phyloP scores from a whole-genome alignment of 2,797 vertebrate species.

The Pipistrellus pipistrellus region DNA sequence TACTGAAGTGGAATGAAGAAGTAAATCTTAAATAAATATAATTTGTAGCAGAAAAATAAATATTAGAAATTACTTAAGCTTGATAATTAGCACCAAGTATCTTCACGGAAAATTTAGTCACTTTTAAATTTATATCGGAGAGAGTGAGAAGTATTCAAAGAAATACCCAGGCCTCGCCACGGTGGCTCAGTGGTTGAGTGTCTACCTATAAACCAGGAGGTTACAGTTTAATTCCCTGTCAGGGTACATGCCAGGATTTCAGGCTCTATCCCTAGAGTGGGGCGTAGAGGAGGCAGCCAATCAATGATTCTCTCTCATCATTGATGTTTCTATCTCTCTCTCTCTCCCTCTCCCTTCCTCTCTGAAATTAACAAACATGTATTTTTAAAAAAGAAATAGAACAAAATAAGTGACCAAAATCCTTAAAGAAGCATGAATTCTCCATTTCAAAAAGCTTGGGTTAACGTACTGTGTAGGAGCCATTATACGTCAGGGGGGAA shows the following conservation, averaged over 20 bases:
- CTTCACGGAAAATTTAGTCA: slow-evolving; percentile 26
- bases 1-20: neutral
- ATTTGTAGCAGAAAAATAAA: slow-evolving; percentile 1
- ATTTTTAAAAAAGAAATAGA: too few species aligned
- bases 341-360: too few species aligned
- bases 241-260: too few species aligned
- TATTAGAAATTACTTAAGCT: neutral
- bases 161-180: neutral
- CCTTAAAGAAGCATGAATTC: neutral
- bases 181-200: too few species aligned
- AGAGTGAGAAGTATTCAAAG: neutral
- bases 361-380: too few species aligned
- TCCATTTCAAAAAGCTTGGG: neutral
- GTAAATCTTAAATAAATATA: slow-evolving; percentile 30
- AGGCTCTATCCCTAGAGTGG: too few species aligned
- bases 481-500: neutral
- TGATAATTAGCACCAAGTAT: slow-evolving; percentile 11
- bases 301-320: too few species aligned
- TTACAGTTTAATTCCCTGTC: too few species aligned
- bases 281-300: too few species aligned
- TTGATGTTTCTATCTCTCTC: too few species aligned
- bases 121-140: neutral
- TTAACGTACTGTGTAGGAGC: neutral
- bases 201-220: too few species aligned
- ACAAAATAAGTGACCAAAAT: slow-evolving; percentile 11